Percentiles rank a stretch among this genome's conserved stretches.
These are phyloP conservation scores for Cactoblastis cactorum DNA, from an alignment of 2,888 invertebrate genomes.

Conservation along the genomic window DNA sequence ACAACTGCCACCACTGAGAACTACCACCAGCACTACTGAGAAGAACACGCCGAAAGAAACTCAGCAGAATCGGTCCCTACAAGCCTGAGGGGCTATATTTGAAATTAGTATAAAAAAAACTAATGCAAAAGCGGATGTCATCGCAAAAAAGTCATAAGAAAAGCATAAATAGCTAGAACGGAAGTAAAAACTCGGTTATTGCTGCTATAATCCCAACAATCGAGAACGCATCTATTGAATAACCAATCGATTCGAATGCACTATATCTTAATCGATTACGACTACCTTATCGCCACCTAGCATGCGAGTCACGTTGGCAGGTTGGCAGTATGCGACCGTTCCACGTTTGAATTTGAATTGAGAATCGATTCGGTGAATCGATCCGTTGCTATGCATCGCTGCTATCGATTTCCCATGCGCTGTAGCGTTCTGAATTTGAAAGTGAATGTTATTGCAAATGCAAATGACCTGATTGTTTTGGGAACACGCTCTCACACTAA, in stretches of 20 bases:
- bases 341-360: constrained; percentile 11
- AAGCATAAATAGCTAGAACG: not conserved
- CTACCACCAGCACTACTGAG: no score
- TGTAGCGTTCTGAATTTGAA: constrained; percentile 4
- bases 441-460: constrained; percentile 6
- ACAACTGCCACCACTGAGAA: no score
- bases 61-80: no score
- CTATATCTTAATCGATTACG: constrained; percentile 5
- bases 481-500: no score
- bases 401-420: constrained; percentile 11
- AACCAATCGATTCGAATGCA: constrained; percentile 2
- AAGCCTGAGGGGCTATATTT: no score
- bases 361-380: constrained; percentile 14
- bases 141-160: not conserved
- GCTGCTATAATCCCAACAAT: constrained; percentile 3
- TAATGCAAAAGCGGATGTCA: not conserved
- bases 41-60: no score
- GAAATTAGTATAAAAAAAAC: no score
- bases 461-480: not conserved
- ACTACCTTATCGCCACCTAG: not conserved
- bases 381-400: constrained; percentile 8
- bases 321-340: constrained; percentile 12
- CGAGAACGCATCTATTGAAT: constrained; percentile 7
- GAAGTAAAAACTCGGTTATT: not conserved
- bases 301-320: constrained; percentile 8